Evolutionary conservation across 2,797 vertebrate species (phyloP).

Genomic region (Monodelphis domestica): DNA sequence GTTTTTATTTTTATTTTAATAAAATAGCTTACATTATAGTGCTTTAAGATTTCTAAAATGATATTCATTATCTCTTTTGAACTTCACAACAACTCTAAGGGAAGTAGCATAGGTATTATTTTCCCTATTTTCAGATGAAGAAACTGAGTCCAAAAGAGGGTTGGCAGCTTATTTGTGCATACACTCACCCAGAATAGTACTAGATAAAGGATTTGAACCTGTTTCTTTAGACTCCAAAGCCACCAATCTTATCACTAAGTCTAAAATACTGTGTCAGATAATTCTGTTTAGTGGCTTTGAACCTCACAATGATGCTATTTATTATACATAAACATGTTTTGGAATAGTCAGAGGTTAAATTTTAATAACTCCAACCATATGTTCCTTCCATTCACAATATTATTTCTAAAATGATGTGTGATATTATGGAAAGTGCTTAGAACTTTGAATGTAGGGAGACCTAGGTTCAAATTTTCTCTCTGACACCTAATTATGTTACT

Average conservation of each 20-base stretch:
- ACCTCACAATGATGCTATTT: not conserved
- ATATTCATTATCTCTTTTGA: not conserved
- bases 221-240: not conserved
- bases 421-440: no score
- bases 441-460: no score
- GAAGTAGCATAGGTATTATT: not conserved
- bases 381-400: no score
- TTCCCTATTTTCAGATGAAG: not conserved
- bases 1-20: conserved; percentile 7
- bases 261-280: not conserved
- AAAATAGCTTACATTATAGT: not conserved
- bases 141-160: not conserved
- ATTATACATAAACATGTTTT: not conserved
- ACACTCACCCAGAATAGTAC: not conserved
- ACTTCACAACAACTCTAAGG: not conserved
- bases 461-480: no score
- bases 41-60: not conserved
- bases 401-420: no score
- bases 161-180: not conserved
- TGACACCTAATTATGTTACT: no score
- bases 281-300: not conserved
- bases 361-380: not conserved
- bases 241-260: not conserved
- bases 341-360: not conserved
- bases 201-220: not conserved